These are phyloP conservation scores for Tapirus terrestris DNA, from an alignment of 2,113 vertebrate genomes.

Conservation along the genomic window DNA sequence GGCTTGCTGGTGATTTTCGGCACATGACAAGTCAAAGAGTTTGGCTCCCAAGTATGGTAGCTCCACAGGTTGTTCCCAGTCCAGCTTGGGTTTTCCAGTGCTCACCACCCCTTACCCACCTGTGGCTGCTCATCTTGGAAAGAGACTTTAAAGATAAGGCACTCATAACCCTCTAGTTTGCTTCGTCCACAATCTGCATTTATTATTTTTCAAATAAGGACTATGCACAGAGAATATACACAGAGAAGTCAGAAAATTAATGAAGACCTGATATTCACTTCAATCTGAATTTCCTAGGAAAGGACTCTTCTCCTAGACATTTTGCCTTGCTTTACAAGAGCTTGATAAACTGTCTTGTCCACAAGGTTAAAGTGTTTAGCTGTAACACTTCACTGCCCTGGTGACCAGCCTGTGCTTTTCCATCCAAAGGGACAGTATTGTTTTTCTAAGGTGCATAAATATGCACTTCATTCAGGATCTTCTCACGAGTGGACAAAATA, in stretches of 20 bases:
- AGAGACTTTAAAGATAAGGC: neutral
- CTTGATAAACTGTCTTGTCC: neutral
- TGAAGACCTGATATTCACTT: neutral
- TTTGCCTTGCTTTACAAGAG: neutral
- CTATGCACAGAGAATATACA: neutral
- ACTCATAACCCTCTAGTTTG: neutral
- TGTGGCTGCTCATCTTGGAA: neutral
- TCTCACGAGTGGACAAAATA: neutral
- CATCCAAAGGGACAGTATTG: neutral
- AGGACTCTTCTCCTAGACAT: neutral
- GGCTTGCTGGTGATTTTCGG: neutral
- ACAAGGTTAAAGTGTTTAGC: neutral
- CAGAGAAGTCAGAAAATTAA: conserved; percentile 15
- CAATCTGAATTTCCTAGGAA: neutral
- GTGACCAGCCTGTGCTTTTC: neutral
- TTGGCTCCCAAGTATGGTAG: neutral
- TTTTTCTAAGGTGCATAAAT: neutral
- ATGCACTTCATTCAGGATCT: neutral
- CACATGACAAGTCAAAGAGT: neutral
- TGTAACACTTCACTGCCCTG: neutral
- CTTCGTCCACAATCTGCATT: neutral
- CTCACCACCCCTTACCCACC: neutral
- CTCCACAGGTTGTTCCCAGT: neutral
- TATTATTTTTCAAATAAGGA: neutral
- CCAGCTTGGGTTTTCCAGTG: neutral